Evolutionary conservation across 2,113 vertebrate genomes (phyloP).

Genomic region (Turnix velox): DNA sequence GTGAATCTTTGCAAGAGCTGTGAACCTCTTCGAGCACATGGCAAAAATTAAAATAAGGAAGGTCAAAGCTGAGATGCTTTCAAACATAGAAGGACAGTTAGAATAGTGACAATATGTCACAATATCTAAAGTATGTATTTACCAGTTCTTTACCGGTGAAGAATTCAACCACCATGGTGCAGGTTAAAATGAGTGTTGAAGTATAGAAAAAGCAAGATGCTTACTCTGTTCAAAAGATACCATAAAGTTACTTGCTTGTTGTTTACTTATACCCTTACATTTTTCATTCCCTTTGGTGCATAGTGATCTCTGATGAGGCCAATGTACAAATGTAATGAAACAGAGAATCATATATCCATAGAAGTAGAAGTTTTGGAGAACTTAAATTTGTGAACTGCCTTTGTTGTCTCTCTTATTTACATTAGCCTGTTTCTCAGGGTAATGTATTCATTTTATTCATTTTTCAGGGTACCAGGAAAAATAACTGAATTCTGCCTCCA

Average conservation of each 20-base stretch:
- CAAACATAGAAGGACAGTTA: background rate
- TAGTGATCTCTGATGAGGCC: slow-evolving; percentile 10
- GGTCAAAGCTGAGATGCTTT: background rate
- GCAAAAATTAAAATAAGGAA: background rate
- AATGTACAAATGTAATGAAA: background rate
- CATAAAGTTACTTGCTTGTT: background rate
- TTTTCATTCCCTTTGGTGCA: background rate
- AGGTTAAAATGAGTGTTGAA: background rate
- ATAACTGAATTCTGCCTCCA: background rate
- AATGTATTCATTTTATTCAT: background rate
- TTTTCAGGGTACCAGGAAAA: background rate
- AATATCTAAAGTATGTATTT: background rate
- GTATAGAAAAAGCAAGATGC: background rate
- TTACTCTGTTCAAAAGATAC: background rate
- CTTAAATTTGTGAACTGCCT: slow-evolving; percentile 17
- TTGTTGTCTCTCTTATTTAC: background rate
- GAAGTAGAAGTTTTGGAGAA: slow-evolving; percentile 20
- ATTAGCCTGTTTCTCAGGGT: background rate
- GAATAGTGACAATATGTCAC: background rate
- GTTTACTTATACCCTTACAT: background rate
- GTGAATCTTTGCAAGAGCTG: background rate
- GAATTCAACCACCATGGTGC: background rate
- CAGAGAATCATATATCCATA: background rate
- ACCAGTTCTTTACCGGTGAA: background rate
- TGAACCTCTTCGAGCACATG: background rate